Evolutionary conservation across 2,113 vertebrate genomes (phyloP).

Genomic region (Notarius quadriscutis): DNA sequence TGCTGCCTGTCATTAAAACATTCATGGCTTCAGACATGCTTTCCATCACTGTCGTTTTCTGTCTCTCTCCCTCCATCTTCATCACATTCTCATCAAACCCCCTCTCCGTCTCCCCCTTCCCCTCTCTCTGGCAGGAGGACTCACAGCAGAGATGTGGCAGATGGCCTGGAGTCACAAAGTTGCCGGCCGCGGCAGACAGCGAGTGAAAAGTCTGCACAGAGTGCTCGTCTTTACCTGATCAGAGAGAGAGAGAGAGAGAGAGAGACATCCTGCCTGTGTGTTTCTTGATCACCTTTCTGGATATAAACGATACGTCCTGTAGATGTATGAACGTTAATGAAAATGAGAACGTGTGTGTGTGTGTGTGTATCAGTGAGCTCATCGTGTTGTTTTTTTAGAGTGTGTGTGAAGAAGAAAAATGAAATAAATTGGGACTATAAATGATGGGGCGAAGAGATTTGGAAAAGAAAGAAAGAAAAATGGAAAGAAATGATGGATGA

Average conservation of each 20-base stretch:
- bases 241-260: slow-evolving; percentile 62
- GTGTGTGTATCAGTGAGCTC: slow-evolving; percentile 1
- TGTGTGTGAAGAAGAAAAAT: neutral
- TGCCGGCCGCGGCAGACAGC: slow-evolving; percentile 87
- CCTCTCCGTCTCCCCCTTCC: slow-evolving; percentile 29
- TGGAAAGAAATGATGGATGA: neutral
- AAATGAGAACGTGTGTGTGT: neutral
- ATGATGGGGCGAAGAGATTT: neutral
- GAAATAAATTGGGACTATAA: neutral
- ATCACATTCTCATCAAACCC: slow-evolving; percentile 13
- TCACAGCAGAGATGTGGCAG: slow-evolving; percentile 91
- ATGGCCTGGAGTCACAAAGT: slow-evolving; percentile 96
- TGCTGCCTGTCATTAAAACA: slow-evolving; percentile 43
- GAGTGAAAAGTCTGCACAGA: slow-evolving; percentile 89
- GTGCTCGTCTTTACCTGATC: slow-evolving; percentile 98
- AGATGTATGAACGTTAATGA: slow-evolving; percentile 29
- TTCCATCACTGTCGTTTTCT: slow-evolving; percentile 33
- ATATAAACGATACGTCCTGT: neutral
- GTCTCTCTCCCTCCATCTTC: slow-evolving; percentile 38
- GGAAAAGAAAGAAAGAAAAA: neutral
- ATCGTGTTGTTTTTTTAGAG: neutral
- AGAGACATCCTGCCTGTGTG: slow-evolving; percentile 30
- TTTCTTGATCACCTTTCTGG: slow-evolving; percentile 5
- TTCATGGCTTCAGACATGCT: slow-evolving; percentile 40
- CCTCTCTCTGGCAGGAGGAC: slow-evolving; percentile 80